A percentile compares a stretch with the other conserved stretches of the same genome.
Evolutionary conservation across 2,797 vertebrate species (phyloP).

Genomic region (Eulemur rubriventer): DNA sequence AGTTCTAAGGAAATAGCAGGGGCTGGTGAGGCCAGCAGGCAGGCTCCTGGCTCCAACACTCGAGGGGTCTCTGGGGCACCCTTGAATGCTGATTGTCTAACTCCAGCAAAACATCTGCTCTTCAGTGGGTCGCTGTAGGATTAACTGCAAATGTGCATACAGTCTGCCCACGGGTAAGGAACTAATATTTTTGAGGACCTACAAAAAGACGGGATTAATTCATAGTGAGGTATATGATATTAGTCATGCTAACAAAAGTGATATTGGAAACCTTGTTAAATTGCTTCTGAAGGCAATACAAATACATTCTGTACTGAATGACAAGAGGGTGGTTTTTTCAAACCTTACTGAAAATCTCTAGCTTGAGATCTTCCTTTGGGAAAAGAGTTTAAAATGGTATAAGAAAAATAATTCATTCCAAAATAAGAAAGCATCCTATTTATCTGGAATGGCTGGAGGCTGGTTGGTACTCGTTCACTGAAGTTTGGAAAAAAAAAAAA

Average conservation of each 20-base stretch:
- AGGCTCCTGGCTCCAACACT: too few species aligned
- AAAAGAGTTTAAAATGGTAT: background rate
- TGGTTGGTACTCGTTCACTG: background rate
- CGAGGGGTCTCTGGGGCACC: background rate
- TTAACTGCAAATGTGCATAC: fast-evolving
- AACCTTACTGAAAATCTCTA: background rate
- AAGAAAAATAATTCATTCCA: background rate
- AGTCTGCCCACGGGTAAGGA: too few species aligned
- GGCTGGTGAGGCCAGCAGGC: background rate
- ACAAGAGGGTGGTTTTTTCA: too few species aligned
- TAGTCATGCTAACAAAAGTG: background rate
- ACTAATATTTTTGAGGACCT: background rate
- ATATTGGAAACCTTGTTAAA: too few species aligned
- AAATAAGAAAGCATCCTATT: background rate
- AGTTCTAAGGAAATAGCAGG: background rate
- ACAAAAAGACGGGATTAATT: background rate
- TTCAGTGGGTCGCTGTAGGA: too few species aligned
- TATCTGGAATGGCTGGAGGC: background rate
- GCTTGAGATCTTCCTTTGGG: background rate
- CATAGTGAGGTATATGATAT: background rate
- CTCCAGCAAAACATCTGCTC: fast-evolving
- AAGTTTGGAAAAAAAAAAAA: background rate
- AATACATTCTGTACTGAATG: background rate
- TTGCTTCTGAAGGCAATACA: background rate
- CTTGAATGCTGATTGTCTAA: background rate